These are phyloP conservation scores for Resseliella maxima DNA, from an alignment of 2,888 invertebrate species.

Conservation along the genomic window DNA sequence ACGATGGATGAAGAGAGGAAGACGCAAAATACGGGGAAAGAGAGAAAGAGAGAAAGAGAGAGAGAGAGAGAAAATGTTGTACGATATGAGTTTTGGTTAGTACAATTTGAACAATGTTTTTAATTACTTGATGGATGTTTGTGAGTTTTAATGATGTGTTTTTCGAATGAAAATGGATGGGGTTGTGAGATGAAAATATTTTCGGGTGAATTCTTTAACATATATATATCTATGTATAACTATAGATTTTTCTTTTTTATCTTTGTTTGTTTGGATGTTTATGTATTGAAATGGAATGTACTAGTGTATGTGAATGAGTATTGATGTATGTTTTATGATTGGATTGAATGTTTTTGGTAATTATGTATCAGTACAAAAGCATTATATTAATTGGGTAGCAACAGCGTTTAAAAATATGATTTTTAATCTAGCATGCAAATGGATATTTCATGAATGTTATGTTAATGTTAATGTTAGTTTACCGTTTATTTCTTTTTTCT, in stretches of 20 bases:
- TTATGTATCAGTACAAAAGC: slow-evolving; percentile 38
- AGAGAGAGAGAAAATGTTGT: not conserved
- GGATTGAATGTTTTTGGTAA: not conserved
- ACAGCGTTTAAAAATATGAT: not conserved
- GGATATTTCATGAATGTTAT: not conserved
- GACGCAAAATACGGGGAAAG: not conserved
- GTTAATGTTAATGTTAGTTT: slow-evolving; percentile 40
- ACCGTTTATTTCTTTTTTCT: not conserved
- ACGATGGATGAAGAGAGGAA: slow-evolving; percentile 12
- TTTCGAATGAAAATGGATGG: slow-evolving; percentile 33
- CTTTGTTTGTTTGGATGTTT: too few relatives aligned
- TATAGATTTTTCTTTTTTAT: too few relatives aligned
- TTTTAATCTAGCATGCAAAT: slow-evolving; percentile 46
- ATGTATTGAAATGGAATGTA: not conserved
- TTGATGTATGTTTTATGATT: not conserved
- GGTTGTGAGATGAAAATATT: slow-evolving; percentile 23
- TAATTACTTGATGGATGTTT: slow-evolving; percentile 53
- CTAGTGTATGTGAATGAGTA: not conserved
- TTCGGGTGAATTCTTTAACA: slow-evolving; percentile 9
- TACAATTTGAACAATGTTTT: slow-evolving; percentile 44
- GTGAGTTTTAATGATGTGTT: slow-evolving; percentile 33
- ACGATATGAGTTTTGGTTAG: slow-evolving; percentile 39
- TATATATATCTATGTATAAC: too few relatives aligned
- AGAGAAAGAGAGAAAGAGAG: slow-evolving; percentile 5
- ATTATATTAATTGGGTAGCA: slow-evolving; percentile 38